Percentiles rank a stretch among this genome's conserved stretches.
These are phyloP conservation scores for Leptobrachium ailaonicum DNA, from an alignment of 2,113 vertebrate genomes.

Conservation along the genomic window DNA sequence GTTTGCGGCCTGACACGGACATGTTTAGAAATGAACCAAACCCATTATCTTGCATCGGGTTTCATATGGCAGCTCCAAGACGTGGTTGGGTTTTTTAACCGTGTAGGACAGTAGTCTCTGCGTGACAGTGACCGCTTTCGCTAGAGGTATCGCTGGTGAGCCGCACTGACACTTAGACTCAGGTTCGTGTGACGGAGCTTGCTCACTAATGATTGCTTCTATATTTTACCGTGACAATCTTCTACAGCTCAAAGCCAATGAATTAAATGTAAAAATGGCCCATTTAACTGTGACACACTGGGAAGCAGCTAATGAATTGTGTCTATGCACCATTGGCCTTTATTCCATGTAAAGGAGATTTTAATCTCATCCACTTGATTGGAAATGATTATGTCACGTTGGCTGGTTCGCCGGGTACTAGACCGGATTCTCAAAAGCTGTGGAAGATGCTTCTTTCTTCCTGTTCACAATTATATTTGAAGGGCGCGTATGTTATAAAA, in stretches of 20 bases:
- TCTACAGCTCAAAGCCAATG: constrained; percentile 11
- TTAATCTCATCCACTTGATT: constrained; percentile 17
- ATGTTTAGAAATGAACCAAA: no score
- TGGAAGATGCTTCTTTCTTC: neutral
- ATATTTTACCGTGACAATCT: neutral
- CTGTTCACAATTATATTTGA: no score
- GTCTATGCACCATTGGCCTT: constrained; percentile 27
- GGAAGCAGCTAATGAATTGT: constrained; percentile 34
- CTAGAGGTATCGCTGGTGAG: no score
- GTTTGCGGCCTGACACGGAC: no score
- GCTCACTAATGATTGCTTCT: constrained; percentile 3
- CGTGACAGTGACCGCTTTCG: no score
- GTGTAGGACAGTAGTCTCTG: no score
- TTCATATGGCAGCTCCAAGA: no score
- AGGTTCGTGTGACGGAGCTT: neutral
- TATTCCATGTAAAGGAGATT: constrained; percentile 21
- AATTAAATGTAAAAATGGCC: constrained; percentile 26
- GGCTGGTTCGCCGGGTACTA: neutral
- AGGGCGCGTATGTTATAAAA: no score
- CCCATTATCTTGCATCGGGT: no score
- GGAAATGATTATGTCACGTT: neutral
- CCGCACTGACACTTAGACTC: no score
- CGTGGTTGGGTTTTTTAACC: no score
- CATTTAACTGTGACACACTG: constrained; percentile 29
- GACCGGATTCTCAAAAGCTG: neutral